Percentiles rank a stretch among this genome's conserved stretches.
phyloP scores from a whole-genome alignment of 92 coral and sea anemone genomes.

The Bergia sp. region DNA sequence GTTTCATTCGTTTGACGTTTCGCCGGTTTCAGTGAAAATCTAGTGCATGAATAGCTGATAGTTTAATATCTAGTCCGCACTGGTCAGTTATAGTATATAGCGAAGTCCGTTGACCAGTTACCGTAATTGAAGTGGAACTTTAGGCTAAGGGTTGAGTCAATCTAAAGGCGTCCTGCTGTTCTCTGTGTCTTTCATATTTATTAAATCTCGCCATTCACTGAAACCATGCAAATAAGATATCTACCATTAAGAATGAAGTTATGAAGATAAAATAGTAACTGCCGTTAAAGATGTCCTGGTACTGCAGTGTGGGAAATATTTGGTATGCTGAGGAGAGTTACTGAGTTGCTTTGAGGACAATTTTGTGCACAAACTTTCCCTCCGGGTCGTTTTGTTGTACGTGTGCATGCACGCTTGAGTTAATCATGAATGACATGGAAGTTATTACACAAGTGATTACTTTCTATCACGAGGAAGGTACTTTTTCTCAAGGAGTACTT shows the following conservation, averaged over 20 bases:
- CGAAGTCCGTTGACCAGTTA: background rate
- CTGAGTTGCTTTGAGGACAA: background rate
- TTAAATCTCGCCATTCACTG: background rate
- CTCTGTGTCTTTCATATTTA: background rate
- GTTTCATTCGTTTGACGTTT: no score
- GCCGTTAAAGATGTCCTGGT: background rate
- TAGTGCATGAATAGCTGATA: no score
- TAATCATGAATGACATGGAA: background rate
- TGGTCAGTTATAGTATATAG: background rate
- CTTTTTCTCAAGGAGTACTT: background rate
- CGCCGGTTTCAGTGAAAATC: no score
- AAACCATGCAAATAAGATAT: no score
- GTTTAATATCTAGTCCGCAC: no score
- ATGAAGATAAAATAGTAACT: no score
- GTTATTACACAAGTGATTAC: background rate
- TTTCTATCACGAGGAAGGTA: no score
- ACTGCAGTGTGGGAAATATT: no score
- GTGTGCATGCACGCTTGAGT: background rate
- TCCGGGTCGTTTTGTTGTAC: background rate
- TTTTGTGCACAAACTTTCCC: background rate
- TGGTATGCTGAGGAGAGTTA: background rate
- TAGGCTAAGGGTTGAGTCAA: background rate
- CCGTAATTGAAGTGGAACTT: background rate
- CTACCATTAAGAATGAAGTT: background rate
- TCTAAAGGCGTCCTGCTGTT: background rate